Evolutionary conservation across 2,888 invertebrate genomes (phyloP).

Genomic region (Orthosia gracilis): DNA sequence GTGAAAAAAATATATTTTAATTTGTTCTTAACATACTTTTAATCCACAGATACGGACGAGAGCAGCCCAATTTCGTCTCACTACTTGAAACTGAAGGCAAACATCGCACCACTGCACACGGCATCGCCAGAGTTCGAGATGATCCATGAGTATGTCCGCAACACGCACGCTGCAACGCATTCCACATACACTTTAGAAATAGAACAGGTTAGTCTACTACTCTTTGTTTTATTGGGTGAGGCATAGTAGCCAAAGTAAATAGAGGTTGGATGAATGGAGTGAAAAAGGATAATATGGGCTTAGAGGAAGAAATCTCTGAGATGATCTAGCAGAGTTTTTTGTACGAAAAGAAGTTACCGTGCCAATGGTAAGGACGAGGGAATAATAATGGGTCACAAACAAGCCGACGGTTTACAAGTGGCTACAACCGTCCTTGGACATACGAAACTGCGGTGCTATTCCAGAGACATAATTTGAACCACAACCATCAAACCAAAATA

Average conservation of each 20-base stretch:
- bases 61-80: conserved; percentile 94
- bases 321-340: too few species aligned
- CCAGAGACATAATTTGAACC: background rate
- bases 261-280: background rate
- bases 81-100: conserved; percentile 96
- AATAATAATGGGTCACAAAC: background rate
- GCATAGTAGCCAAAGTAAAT: background rate
- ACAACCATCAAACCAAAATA: background rate
- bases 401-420: background rate
- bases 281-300: background rate
- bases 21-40: background rate
- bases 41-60: conserved; percentile 70
- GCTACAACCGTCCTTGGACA: background rate
- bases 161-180: conserved; percentile 98
- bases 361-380: too few species aligned
- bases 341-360: background rate
- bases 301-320: background rate
- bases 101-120: conserved; percentile 93
- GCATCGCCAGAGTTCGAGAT: conserved; percentile 93
- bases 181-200: conserved; percentile 85
- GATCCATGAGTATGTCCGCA: conserved; percentile 95
- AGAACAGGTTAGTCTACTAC: conserved; percentile 73
- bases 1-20: background rate
- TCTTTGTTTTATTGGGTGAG: background rate
- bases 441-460: background rate